A percentile compares a stretch with the other conserved stretches of the same genome.
These are phyloP conservation scores for Leptocoma aspasia DNA, from an alignment of 2,113 vertebrate species.

Conservation along the genomic window DNA sequence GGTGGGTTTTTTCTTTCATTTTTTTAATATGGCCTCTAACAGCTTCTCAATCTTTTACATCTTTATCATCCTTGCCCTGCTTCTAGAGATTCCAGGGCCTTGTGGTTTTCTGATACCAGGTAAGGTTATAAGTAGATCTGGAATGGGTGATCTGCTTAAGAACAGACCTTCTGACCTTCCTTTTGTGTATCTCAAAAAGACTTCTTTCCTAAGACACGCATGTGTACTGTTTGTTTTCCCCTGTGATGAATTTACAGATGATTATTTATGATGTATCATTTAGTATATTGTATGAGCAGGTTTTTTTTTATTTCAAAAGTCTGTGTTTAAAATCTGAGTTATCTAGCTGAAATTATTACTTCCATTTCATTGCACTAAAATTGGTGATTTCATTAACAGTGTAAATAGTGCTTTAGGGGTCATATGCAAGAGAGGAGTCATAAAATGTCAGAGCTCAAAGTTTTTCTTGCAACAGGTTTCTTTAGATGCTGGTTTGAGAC, in stretches of 20 bases:
- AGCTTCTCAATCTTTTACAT: conserved; percentile 65
- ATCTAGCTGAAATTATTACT: background rate
- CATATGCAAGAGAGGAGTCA: background rate
- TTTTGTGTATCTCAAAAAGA: conserved; percentile 16
- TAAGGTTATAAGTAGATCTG: conserved; percentile 77
- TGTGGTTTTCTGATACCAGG: conserved; percentile 93
- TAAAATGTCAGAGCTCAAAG: background rate
- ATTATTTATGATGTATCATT: background rate
- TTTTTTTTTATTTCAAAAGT: background rate
- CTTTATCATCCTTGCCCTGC: conserved; percentile 73
- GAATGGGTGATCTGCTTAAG: conserved; percentile 13
- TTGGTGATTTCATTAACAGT: background rate
- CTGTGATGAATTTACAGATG: background rate
- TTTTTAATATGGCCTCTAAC: conserved; percentile 49
- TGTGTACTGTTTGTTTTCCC: conserved; percentile 1
- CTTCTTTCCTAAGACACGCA: background rate
- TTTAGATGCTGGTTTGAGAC: background rate
- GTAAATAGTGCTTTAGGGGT: background rate
- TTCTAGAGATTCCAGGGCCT: conserved; percentile 87
- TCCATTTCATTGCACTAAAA: background rate
- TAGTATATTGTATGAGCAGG: background rate
- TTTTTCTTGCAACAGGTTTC: background rate
- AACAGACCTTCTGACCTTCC: conserved; percentile 56
- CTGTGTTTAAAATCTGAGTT: background rate
- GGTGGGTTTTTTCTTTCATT: background rate